Evolutionary conservation across 2,888 invertebrate species (phyloP).

Genomic region (Dorcus parallelipipedus): DNA sequence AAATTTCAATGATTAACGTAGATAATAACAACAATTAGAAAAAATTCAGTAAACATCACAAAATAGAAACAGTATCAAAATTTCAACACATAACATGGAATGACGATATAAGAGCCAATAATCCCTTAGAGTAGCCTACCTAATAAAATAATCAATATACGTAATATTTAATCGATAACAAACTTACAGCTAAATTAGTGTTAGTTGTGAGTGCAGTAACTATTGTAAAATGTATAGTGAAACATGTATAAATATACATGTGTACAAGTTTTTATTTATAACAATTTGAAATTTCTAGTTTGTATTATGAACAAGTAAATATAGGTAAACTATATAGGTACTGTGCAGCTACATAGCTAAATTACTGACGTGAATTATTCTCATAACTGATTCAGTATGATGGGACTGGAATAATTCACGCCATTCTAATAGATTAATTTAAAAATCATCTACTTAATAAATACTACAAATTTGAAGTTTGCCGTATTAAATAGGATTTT

Average conservation of each 20-base stretch:
- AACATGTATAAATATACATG: constrained; percentile 20
- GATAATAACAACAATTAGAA: constrained; percentile 7
- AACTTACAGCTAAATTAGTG: no score
- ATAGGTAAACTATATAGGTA: constrained; percentile 31
- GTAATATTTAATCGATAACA: no score
- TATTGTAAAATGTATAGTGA: constrained; percentile 24
- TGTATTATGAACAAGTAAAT: constrained; percentile 28
- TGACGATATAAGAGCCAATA: constrained; percentile 4
- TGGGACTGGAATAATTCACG: constrained; percentile 16
- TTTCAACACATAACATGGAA: constrained; percentile 16
- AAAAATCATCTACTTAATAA: constrained; percentile 27
- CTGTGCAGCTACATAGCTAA: constrained; percentile 32
- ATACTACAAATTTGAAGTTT: constrained; percentile 27
- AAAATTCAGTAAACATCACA: constrained; percentile 6
- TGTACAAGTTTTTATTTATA: constrained; percentile 18
- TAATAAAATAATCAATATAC: not conserved
- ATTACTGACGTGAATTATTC: constrained; percentile 19
- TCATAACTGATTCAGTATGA: not conserved
- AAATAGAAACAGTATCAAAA: constrained; percentile 17
- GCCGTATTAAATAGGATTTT: constrained; percentile 28
- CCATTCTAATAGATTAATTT: constrained; percentile 20
- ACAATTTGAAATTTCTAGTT: constrained; percentile 28
- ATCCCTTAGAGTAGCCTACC: not conserved
- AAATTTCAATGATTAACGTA: no score
- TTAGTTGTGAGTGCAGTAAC: constrained; percentile 28